These are phyloP conservation scores for Tyrophagus putrescentiae DNA, from an alignment of 1,140 invertebrate genomes.

Conservation along the genomic window DNA sequence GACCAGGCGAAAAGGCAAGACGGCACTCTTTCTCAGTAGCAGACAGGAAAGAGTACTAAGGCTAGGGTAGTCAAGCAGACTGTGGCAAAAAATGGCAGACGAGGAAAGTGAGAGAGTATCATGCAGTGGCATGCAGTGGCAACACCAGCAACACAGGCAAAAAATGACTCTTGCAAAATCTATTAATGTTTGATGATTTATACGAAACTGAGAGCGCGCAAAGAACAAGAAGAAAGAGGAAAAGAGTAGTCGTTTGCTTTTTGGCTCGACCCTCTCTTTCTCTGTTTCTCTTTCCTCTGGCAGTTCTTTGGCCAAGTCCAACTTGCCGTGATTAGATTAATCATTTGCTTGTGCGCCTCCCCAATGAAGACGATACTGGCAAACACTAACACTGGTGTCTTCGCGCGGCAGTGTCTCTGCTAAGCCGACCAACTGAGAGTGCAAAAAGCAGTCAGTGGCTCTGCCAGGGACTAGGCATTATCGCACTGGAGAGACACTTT, in stretches of 20 bases:
- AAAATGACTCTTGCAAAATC: slow-evolving; percentile 13
- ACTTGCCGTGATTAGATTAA: slow-evolving; percentile 16
- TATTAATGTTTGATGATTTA: slow-evolving; percentile 16
- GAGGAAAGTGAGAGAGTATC: background rate
- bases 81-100: too few relatives aligned
- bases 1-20: too few relatives aligned
- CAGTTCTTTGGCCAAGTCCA: slow-evolving; percentile 8
- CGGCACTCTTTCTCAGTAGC: too few relatives aligned
- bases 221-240: background rate
- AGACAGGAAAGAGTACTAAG: too few relatives aligned
- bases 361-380: background rate
- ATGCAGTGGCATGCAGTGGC: background rate
- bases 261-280: background rate
- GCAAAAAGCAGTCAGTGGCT: too few relatives aligned
- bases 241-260: too few relatives aligned
- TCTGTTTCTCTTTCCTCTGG: background rate
- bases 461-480: too few relatives aligned
- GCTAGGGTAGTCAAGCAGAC: too few relatives aligned
- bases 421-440: too few relatives aligned
- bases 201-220: background rate
- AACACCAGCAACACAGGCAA: background rate
- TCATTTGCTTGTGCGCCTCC: slow-evolving; percentile 6
- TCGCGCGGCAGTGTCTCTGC: too few relatives aligned
- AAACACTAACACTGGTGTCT: too few relatives aligned
- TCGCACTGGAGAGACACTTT: too few relatives aligned